These are phyloP conservation scores for Galbula dea DNA, from an alignment of 2,113 vertebrate species.

Conservation along the genomic window DNA sequence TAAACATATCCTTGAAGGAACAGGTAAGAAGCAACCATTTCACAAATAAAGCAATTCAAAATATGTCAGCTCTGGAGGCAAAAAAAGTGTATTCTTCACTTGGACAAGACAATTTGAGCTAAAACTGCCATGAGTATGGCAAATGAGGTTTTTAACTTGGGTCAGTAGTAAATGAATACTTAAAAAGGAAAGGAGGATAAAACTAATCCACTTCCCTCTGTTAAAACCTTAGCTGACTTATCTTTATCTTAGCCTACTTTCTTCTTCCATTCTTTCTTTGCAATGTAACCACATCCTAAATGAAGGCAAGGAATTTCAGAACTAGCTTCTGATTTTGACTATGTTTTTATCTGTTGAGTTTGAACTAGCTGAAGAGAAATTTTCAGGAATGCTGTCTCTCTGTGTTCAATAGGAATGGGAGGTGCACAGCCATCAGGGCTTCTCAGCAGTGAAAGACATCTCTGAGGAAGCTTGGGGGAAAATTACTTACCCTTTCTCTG, in stretches of 20 bases:
- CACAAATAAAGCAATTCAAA: background rate
- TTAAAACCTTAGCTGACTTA: background rate
- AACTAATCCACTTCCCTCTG: background rate
- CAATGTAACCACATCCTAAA: background rate
- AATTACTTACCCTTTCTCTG: background rate
- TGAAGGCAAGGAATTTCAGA: background rate
- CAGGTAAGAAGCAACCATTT: background rate
- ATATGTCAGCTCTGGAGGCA: background rate
- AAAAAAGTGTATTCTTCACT: background rate
- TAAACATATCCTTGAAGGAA: background rate
- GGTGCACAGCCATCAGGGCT: fast-evolving
- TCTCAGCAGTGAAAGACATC: background rate
- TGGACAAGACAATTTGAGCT: background rate
- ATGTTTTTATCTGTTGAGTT: background rate
- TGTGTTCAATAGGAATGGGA: background rate
- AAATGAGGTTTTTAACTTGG: background rate
- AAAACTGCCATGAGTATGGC: background rate
- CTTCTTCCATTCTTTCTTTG: background rate
- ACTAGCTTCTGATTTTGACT: background rate
- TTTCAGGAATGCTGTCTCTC: background rate
- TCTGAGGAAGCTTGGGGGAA: background rate
- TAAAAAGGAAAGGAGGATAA: background rate
- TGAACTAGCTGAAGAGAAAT: background rate
- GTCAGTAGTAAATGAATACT: background rate
- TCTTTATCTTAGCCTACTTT: background rate